Conservation (phyloP, 2,797 vertebrate genomes). For the Danio jaintianensis region DNA sequence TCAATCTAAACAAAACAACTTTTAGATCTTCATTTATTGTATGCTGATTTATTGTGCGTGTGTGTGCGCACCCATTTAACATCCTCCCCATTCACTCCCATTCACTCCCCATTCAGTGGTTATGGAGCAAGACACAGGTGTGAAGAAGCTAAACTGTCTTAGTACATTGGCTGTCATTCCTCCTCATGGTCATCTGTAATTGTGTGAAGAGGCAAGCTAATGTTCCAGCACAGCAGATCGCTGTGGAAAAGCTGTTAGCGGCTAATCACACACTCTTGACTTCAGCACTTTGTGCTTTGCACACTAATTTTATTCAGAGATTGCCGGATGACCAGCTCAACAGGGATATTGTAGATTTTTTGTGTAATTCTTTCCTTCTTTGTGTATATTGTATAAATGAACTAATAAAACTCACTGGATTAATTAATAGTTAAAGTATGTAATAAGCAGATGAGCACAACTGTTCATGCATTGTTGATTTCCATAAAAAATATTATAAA, state of each 20-base stretch:
- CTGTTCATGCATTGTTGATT: neutral
- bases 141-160: constrained; percentile 22
- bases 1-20: too few relatives aligned
- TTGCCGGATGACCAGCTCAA: neutral
- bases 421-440: neutral
- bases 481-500: too few relatives aligned
- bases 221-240: constrained; percentile 40
- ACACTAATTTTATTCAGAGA: constrained; percentile 52
- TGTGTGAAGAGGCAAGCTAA: constrained; percentile 25
- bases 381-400: too few relatives aligned
- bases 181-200: constrained; percentile 30
- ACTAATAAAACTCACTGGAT: neutral
- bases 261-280: constrained; percentile 57
- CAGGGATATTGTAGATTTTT: too few relatives aligned
- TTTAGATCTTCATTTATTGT: neutral
- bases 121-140: neutral
- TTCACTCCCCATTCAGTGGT: constrained; percentile 1
- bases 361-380: too few relatives aligned
- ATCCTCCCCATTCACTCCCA: constrained; percentile 2
- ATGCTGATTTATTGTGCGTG: neutral
- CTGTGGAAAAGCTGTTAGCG: constrained; percentile 34
- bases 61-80: too few relatives aligned
- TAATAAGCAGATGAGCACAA: neutral
- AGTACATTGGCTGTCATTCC: constrained; percentile 25
- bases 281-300: constrained; percentile 51